Evolutionary conservation across 2,888 invertebrate species (phyloP).

Genomic region (Ceramica pisi): DNA sequence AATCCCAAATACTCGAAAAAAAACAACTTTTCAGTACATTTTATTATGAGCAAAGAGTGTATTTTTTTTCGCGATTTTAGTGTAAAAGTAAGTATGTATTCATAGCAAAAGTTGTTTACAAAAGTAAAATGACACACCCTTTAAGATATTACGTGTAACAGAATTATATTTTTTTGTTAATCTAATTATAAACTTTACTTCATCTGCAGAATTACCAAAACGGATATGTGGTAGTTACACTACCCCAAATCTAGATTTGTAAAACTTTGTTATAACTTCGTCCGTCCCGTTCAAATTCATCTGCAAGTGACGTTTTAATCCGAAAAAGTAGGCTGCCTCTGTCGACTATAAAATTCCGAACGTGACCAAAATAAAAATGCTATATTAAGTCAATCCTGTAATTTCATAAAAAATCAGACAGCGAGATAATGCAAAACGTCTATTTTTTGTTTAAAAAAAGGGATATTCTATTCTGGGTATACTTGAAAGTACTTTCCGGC

Average conservation of each 20-base stretch:
- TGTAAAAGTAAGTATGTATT: too few species aligned
- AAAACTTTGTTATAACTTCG: conserved; percentile 58
- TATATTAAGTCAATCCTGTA: conserved; percentile 61
- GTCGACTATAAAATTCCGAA: conserved; percentile 80
- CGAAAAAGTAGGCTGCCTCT: conserved; percentile 75
- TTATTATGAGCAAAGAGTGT: too few species aligned
- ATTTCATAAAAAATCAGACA: conserved; percentile 50
- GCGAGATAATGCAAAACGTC: conserved; percentile 37
- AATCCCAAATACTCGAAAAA: too few species aligned
- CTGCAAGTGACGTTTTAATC: conserved; percentile 87
- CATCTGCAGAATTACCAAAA: too few species aligned
- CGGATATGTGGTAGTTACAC: neutral
- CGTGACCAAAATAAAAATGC: conserved; percentile 84
- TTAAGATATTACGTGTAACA: too few species aligned
- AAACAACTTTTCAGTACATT: too few species aligned
- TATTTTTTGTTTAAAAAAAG: conserved; percentile 19
- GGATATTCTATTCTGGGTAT: neutral
- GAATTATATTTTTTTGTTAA: too few species aligned
- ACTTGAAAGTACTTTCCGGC: conserved; percentile 4
- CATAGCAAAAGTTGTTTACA: too few species aligned
- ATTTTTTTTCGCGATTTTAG: too few species aligned
- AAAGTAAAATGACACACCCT: too few species aligned
- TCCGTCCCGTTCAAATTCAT: conserved; percentile 78
- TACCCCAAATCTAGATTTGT: neutral
- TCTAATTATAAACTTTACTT: too few species aligned